Evolutionary conservation across 2,888 invertebrate species (phyloP).

Genomic region (Polyploca ridens): DNA sequence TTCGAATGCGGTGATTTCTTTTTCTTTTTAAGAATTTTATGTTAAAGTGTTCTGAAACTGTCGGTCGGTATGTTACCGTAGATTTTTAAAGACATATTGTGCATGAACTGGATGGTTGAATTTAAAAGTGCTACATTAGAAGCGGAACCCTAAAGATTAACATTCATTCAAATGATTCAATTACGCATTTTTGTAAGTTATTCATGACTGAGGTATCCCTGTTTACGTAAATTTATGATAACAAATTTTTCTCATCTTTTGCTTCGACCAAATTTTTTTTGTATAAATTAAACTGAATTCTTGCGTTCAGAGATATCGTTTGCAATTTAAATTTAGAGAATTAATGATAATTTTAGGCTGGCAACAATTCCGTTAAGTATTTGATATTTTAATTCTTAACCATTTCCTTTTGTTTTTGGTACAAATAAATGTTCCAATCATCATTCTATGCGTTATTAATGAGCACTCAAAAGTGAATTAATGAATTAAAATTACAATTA

Average conservation of each 20-base stretch:
- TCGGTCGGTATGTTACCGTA: neutral
- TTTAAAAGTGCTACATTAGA: neutral
- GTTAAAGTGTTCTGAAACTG: slow-evolving; percentile 4
- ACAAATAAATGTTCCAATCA: neutral
- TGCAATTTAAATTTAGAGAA: slow-evolving; percentile 35
- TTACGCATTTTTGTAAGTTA: slow-evolving; percentile 34
- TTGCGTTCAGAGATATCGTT: slow-evolving; percentile 16
- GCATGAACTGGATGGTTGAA: neutral
- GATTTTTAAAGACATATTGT: neutral
- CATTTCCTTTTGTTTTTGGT: neutral
- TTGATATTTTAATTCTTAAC: slow-evolving; percentile 12
- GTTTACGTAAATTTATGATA: slow-evolving; percentile 55
- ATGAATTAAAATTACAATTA: too few species aligned
- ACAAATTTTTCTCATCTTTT: slow-evolving; percentile 46
- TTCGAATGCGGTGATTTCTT: neutral
- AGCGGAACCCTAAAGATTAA: slow-evolving; percentile 7
- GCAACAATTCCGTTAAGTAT: slow-evolving; percentile 14
- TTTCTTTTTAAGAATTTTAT: neutral
- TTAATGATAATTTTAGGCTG: slow-evolving; percentile 30
- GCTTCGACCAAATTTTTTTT: slow-evolving; percentile 27
- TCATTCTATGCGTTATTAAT: neutral
- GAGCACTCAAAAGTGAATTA: neutral
- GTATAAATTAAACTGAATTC: slow-evolving; percentile 40
- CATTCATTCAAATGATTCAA: slow-evolving; percentile 22
- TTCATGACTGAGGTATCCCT: slow-evolving; percentile 44